These are phyloP conservation scores for Eremobia ochroleuca DNA, from an alignment of 2,888 invertebrate species.

Conservation along the genomic window DNA sequence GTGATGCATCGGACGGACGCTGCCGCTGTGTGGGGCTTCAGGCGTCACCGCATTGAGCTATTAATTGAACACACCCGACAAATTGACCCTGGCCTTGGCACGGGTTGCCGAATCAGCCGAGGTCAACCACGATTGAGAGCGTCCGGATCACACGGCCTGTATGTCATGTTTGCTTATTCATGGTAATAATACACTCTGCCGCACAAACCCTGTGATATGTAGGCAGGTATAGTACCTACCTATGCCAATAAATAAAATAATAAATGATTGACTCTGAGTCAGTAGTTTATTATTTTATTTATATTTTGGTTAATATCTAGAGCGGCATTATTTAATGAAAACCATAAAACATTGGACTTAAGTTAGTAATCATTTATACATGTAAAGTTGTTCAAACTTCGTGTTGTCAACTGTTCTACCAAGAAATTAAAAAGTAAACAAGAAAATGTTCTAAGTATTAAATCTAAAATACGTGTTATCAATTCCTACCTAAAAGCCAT, in stretches of 20 bases:
- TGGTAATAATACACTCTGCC: constrained; percentile 62
- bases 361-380: neutral
- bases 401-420: neutral
- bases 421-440: neutral
- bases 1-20: constrained; percentile 39
- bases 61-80: constrained; percentile 85
- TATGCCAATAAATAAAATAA: constrained; percentile 19
- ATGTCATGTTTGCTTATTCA: constrained; percentile 74
- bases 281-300: too few species aligned
- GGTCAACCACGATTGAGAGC: constrained; percentile 87
- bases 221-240: constrained; percentile 8
- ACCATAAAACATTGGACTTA: neutral
- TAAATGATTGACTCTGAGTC: constrained; percentile 5
- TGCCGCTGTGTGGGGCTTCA: constrained; percentile 72
- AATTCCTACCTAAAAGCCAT: constrained; percentile 8
- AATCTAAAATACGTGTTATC: constrained; percentile 5
- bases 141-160: constrained; percentile 88
- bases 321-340: neutral
- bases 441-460: neutral
- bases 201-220: constrained; percentile 46
- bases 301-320: constrained; percentile 1
- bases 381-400: neutral
- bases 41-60: constrained; percentile 75
- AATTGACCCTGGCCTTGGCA: constrained; percentile 89
- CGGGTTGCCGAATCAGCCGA: constrained; percentile 88